phyloP scores from a whole-genome alignment of 1,140 invertebrate genomes.

The Drosophila dunni region DNA sequence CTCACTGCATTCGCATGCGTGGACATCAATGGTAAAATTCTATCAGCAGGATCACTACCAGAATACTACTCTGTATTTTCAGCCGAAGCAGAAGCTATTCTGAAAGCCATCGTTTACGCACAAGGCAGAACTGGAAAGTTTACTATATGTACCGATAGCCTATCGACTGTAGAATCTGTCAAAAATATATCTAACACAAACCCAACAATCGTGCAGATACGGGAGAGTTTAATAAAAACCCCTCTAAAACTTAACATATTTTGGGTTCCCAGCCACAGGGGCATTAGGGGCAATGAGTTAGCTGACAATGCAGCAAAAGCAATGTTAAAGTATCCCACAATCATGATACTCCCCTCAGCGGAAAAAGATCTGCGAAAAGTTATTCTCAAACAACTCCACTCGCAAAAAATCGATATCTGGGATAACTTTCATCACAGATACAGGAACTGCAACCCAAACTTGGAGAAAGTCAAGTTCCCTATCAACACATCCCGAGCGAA shows the following conservation, averaged over 20 bases:
- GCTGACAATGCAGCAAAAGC: constrained; percentile 3
- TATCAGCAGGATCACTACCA: too few relatives aligned
- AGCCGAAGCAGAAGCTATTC: constrained; percentile 14
- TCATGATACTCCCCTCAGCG: not conserved
- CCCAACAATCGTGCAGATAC: constrained; percentile 2
- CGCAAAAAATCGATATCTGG: too few relatives aligned
- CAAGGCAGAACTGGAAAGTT: constrained; percentile 8
- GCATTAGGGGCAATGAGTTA: not conserved
- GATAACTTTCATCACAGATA: too few relatives aligned
- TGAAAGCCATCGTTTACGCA: constrained; percentile 10
- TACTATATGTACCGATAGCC: constrained; percentile 20
- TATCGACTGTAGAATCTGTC: not conserved
- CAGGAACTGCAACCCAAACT: too few relatives aligned
- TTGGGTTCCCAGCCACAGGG: constrained; percentile 12
- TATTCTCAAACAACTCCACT: too few relatives aligned
- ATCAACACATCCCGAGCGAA: too few relatives aligned
- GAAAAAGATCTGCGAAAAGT: too few relatives aligned
- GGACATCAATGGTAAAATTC: constrained; percentile 17
- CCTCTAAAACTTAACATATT: constrained; percentile 9
- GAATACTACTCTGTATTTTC: constrained; percentile 19
- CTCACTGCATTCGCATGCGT: constrained; percentile 14
- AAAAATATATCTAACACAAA: not conserved
- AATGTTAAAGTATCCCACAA: too few relatives aligned
- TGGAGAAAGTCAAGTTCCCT: too few relatives aligned
- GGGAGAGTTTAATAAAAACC: constrained; percentile 1